These are phyloP conservation scores for Chloroceryle aenea DNA, from an alignment of 2,113 vertebrate species.

Conservation along the genomic window DNA sequence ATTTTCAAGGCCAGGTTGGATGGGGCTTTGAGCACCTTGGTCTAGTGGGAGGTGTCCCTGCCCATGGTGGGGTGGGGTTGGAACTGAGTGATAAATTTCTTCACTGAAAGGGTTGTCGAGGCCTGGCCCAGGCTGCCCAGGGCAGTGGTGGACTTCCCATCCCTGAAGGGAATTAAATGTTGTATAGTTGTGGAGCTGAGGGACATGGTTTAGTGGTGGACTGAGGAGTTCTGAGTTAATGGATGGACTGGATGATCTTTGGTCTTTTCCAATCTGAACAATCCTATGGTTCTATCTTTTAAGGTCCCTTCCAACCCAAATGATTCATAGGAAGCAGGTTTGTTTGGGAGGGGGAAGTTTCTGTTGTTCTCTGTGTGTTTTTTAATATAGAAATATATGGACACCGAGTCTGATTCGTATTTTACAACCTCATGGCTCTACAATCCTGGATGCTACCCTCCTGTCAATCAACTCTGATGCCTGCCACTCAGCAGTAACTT, in stretches of 20 bases:
- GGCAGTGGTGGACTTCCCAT: neutral
- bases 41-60: neutral
- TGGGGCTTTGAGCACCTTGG: neutral
- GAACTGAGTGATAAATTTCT: neutral
- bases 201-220: neutral
- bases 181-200: neutral
- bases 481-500: neutral
- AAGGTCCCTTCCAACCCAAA: neutral
- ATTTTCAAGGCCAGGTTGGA: neutral
- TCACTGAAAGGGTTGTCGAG: neutral
- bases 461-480: neutral
- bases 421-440: neutral
- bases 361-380: neutral
- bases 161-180: neutral
- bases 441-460: neutral
- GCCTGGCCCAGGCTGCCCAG: neutral
- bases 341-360: neutral
- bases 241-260: neutral
- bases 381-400: neutral
- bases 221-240: neutral
- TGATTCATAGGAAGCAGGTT: neutral
- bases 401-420: rapidly evolving
- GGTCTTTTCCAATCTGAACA: neutral
- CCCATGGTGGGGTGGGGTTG: neutral
- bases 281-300: neutral